Evolutionary conservation across 2,113 vertebrate genomes (phyloP).

Genomic region (Erpornis zantholeuca): DNA sequence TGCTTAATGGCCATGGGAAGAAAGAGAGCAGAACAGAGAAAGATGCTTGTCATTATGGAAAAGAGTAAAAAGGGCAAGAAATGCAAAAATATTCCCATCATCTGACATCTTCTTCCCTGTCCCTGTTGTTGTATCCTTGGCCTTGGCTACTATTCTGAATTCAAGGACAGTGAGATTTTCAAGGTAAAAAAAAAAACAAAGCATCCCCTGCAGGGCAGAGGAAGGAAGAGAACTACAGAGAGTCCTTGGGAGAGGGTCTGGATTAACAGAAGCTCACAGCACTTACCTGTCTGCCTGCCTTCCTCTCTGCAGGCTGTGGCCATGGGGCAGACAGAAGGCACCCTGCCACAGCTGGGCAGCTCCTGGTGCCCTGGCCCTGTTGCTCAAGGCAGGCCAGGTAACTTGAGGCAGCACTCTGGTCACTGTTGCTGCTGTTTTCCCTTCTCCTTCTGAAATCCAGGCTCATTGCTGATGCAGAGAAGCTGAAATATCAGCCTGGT

Average conservation of each 20-base stretch:
- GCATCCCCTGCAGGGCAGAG: not conserved
- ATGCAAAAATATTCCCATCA: not conserved
- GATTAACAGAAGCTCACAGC: not conserved
- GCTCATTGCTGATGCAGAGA: not conserved
- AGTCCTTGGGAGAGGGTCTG: not conserved
- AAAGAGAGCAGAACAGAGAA: not conserved
- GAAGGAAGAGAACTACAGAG: not conserved
- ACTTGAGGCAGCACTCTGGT: not conserved
- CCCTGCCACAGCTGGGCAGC: not conserved
- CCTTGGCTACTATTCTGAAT: not conserved
- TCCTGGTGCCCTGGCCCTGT: not conserved
- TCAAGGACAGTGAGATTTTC: not conserved
- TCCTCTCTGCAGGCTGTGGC: not conserved
- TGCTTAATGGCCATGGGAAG: not conserved
- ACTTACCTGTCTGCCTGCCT: not conserved
- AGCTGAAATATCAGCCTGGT: not conserved
- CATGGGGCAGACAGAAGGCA: not conserved
- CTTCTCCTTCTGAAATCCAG: not conserved
- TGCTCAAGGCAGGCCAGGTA: not conserved
- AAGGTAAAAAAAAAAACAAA: not conserved
- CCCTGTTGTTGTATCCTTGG: not conserved
- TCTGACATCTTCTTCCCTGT: not conserved
- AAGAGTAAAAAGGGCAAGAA: not conserved
- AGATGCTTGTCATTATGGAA: not conserved
- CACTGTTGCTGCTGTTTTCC: not conserved